Base-by-base conservation (phyloP, 2,797 vertebrate genomes). In the Cynopterus sphinx region DNA sequence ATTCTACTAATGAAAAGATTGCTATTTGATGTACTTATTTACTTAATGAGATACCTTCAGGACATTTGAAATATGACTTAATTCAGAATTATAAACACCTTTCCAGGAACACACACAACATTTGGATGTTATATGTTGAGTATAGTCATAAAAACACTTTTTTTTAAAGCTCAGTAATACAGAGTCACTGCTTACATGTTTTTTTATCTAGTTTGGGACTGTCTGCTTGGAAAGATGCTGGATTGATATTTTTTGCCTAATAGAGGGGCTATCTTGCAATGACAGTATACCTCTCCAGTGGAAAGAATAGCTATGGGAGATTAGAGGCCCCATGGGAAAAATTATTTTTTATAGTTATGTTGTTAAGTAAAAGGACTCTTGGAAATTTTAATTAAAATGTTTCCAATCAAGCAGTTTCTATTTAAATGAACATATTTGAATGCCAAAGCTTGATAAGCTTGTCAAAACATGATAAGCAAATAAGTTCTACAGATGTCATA, bases 391-490 rank as follows among this genome's bases (percentile, higher is more conserved):
- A 77, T 75, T 89, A 91, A 91, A 91, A 92, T 92, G 2, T 71
- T 88, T 94, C 28, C 31, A 81, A 7, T 86, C 26, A 75, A 63
- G 59, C 70, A 53, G 39, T 82, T 96, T 43, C 46, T 73, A 28
- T 61, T 92, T 51, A 91, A 90, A 74, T 55, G 41, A 92, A 88
- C 85, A 92, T 68, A 78, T 59, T 73, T 92, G 61, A 94, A 51
- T 92, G 36, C 33, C 53, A 91, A 81, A 70, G 22, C 67, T 89
- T 53, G 28, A 49, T 88, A 71, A 85, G 6, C 28, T 93, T 90
- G 24, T 41, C 83, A 73, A 71, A 77, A 75, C 2, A 39, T 77
- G 3, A 81, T 71, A 78, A 70, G 33, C 46, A 81, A 81, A 13
- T 83, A 84, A 89, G 43, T 95, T 36, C 31, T 77, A 49, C 28